These are phyloP conservation scores for Tragelaphus buxtoni DNA, from an alignment of 2,113 vertebrate genomes.

Conservation along the genomic window DNA sequence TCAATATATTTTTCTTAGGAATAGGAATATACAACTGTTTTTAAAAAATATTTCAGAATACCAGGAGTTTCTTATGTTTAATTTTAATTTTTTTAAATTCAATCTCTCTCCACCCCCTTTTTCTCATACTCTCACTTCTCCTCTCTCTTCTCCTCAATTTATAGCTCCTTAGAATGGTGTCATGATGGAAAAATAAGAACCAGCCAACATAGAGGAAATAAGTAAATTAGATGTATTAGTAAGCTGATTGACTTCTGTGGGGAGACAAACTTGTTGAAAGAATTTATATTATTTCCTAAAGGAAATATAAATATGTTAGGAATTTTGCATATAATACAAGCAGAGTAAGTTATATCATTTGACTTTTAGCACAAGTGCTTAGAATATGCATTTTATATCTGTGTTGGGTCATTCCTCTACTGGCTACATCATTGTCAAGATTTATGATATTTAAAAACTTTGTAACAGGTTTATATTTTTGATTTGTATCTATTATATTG, in stretches of 20 bases:
- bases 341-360: background rate
- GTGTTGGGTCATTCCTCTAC: background rate
- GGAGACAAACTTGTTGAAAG: background rate
- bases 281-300: background rate
- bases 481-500: conserved; percentile 74
- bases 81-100: background rate
- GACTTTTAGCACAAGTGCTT: background rate
- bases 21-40: background rate
- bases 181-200: conserved; percentile 6
- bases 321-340: background rate
- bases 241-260: background rate
- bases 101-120: background rate
- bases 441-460: conserved; percentile 46
- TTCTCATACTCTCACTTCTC: background rate
- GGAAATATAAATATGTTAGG: background rate
- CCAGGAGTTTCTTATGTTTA: background rate
- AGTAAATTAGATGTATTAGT: background rate
- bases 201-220: background rate
- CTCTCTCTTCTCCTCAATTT: background rate
- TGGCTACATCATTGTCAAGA: background rate
- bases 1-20: background rate
- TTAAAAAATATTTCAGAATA: background rate
- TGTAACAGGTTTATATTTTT: conserved; percentile 77
- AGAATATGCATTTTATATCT: background rate
- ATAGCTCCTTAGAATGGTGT: background rate